Base-by-base conservation (phyloP, 2,113 vertebrate species). In the Cyprinus carpio region DNA sequence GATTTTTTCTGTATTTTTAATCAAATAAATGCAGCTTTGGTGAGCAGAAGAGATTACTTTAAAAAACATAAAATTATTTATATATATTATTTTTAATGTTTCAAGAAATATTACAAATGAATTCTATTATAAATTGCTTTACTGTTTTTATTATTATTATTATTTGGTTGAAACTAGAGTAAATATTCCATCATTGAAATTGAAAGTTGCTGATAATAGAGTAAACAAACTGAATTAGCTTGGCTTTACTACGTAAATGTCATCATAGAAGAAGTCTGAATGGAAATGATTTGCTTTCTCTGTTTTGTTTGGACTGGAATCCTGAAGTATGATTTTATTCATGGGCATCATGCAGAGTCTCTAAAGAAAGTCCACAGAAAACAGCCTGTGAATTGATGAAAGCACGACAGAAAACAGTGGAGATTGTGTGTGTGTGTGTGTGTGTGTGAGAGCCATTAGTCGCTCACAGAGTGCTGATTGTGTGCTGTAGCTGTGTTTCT, bases 401-500 rank as follows among this genome's bases (percentile, higher is more conserved):
- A 72, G 69, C 3, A 40, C 1, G 4, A n/a, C 69, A 40, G 34
- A 34, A 34, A 67, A 34, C 29, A 27, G 4, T 2, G 25, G 62
- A 67, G 15, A 31, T 67, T 6, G 20, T 18, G 64, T 34, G 11
- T 62, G 60, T 1, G 4, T 6, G 60, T 2, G 23, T 27, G 71
- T 43, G 6, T 34, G 71, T 20, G 29, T 46, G 40, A 4, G 29
- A 49, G 27, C 20, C n/a, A 23, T 64, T 46, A 49, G n/a, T 64
- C 13, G 29, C 13, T 29, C 79, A 81, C 78, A 81, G 77, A 80
- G 56, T 0, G 0, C 23, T 67, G 62, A 29, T 67, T 81, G 62
- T 81, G 23, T 11, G 56, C 34, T 18, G 25, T 49, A 16, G 58
- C 20, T 69, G 13, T 77, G 29, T 78, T 15, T 78, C 86, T 74